These are phyloP conservation scores for Cottus gobio DNA, from an alignment of 2,113 vertebrate genomes.

Conservation along the genomic window DNA sequence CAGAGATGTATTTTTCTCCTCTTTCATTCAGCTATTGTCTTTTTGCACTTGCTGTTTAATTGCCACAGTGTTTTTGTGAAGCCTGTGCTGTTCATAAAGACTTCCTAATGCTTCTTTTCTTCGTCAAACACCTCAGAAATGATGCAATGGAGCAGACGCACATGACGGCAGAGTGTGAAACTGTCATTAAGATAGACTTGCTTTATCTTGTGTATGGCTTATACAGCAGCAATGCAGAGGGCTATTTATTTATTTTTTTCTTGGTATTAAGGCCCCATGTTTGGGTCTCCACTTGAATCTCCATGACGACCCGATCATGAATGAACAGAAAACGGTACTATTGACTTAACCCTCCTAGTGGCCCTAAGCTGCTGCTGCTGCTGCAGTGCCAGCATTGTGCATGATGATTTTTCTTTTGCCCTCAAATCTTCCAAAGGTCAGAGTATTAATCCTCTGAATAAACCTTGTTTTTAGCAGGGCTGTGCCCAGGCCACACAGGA, in stretches of 20 bases:
- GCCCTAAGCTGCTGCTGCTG: slow-evolving; percentile 71
- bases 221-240: slow-evolving; percentile 20
- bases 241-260: not conserved
- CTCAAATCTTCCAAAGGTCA: slow-evolving; percentile 82
- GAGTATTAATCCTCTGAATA: slow-evolving; percentile 82
- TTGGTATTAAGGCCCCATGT: slow-evolving; percentile 53
- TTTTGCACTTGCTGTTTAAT: slow-evolving; percentile 63
- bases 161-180: slow-evolving; percentile 42
- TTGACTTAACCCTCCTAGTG: slow-evolving; percentile 82
- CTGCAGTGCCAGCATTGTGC: slow-evolving; percentile 73
- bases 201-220: slow-evolving; percentile 27
- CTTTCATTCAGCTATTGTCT: slow-evolving; percentile 71
- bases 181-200: slow-evolving; percentile 34
- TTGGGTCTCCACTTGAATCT: slow-evolving; percentile 72
- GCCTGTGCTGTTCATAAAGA: slow-evolving; percentile 23
- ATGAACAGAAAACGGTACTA: slow-evolving; percentile 69
- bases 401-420: slow-evolving; percentile 50
- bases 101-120: slow-evolving; percentile 18
- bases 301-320: slow-evolving; percentile 76
- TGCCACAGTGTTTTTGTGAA: slow-evolving; percentile 56
- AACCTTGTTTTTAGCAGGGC: slow-evolving; percentile 72
- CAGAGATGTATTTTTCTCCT: slow-evolving; percentile 67
- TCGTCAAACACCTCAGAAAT: slow-evolving; percentile 36
- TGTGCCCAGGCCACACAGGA: slow-evolving; percentile 58
- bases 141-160: slow-evolving; percentile 42